Evolutionary conservation across 2,113 vertebrate species (phyloP).

Genomic region (Dendropsophus ebraccatus): DNA sequence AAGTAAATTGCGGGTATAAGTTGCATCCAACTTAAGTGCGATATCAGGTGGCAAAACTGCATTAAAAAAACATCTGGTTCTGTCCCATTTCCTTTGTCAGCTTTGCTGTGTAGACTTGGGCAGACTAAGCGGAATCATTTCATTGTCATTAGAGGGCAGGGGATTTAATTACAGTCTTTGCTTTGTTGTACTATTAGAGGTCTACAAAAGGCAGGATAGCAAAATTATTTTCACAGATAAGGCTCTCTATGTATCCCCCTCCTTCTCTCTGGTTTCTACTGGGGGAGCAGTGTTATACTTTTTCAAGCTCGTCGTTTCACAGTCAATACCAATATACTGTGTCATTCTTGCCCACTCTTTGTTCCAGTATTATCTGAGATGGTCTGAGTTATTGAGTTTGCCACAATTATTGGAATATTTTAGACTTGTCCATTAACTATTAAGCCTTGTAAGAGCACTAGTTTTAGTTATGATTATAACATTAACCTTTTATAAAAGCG

Average conservation of each 20-base stretch:
- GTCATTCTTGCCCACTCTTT: not conserved
- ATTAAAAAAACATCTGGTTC: too few relatives aligned
- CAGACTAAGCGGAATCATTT: not conserved
- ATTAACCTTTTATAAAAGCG: conserved; percentile 36
- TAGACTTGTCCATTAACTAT: conserved; percentile 39
- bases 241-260: not conserved
- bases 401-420: conserved; percentile 22
- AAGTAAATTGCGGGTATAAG: too few relatives aligned
- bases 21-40: too few relatives aligned
- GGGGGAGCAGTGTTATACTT: not conserved
- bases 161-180: too few relatives aligned
- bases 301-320: not conserved
- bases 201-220: not conserved
- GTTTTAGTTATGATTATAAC: conserved; percentile 41
- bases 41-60: too few relatives aligned
- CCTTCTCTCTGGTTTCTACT: not conserved
- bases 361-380: not conserved
- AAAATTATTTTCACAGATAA: not conserved
- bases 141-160: not conserved
- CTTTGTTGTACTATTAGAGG: too few relatives aligned
- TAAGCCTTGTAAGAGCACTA: conserved; percentile 18
- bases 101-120: not conserved
- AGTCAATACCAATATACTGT: not conserved
- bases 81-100: too few relatives aligned
- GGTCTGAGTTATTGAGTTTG: conserved; percentile 24